Base-by-base conservation (phyloP, 1,140 invertebrate species). In the Heterodera schachtii region DNA sequence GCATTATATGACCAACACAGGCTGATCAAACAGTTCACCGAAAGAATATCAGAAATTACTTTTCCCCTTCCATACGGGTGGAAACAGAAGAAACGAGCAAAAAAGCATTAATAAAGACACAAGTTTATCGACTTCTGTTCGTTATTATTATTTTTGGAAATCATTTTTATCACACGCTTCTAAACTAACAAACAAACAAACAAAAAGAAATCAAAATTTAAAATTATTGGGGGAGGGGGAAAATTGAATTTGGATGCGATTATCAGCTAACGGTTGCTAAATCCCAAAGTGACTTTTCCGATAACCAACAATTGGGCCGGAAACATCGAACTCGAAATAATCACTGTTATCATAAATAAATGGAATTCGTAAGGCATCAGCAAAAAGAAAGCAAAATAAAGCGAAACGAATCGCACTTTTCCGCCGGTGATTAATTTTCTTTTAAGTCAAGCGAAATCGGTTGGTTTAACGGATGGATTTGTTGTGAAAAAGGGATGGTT, bases 1-100 rank as follows among this genome's bases (percentile, higher is more conserved):
- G 8, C 83, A 82, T 71, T 43, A 82, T 60, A 82, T 82, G 31
- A 82, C 81, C 46, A 46, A 70, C 46, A 82, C 81, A 83, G 81
- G 81, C 31, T 82, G 70, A 73, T 41, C 21, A 46, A 1, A 71
- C 31, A 71, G 43, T 11, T 52, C 49, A 52, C 6, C 49, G 49
- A 31, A 31, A 31, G 31, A 31, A 31, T 31, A 52, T 52, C 49
- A 52, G 49, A 52, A 81, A 79, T 19, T 47, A n/a, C 11, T 73
- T 19, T 13, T 52, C 6, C 6, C 49, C 49, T 8, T 64, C 13
- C 52, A 52, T 52, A 52, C 52, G 52, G 52, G 52, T 52, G 52
- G 16, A 64, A 64, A 19, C 57, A 19, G 49, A 6, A 8, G 6
- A 52, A 52, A 0, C 6, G 11, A 52, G 2, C 57, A 19, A 64